Conservation (phyloP, 2,888 invertebrate genomes). For the Latrodectus elegans region DNA sequence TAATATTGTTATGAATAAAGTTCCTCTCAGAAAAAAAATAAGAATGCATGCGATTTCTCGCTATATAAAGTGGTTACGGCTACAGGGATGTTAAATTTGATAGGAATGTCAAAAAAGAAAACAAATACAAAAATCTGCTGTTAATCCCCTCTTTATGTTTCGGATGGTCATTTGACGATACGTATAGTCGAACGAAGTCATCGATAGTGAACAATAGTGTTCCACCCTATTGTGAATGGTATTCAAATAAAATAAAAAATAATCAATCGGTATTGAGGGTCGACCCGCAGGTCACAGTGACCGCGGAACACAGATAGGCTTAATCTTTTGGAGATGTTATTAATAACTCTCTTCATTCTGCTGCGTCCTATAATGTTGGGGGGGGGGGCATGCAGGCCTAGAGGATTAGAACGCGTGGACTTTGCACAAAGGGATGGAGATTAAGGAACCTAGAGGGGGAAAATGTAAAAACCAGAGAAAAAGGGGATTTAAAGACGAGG, state of each 20-base stretch:
- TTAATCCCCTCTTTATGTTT: background rate
- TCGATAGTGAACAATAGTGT: slow-evolving; percentile 46
- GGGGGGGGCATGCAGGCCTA: slow-evolving; percentile 5
- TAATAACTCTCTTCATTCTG: slow-evolving; percentile 66
- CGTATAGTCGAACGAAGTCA: background rate
- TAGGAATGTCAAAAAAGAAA: slow-evolving; percentile 6
- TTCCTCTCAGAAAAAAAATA: too few species aligned
- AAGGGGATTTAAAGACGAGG: slow-evolving; percentile 57
- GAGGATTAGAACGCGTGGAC: slow-evolving; percentile 66
- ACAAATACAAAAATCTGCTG: slow-evolving; percentile 9
- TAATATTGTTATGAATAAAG: too few species aligned
- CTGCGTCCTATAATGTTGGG: slow-evolving; percentile 4
- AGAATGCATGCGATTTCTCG: too few species aligned
- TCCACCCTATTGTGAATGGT: slow-evolving; percentile 38
- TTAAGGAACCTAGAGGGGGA: slow-evolving; percentile 33
- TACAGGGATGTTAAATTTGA: background rate
- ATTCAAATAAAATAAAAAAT: slow-evolving; percentile 18
- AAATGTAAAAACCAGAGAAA: slow-evolving; percentile 60
- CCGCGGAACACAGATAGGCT: slow-evolving; percentile 60
- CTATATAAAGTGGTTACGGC: background rate
- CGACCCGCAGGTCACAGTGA: slow-evolving; percentile 41
- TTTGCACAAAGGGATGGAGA: slow-evolving; percentile 62
- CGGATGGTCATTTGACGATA: slow-evolving; percentile 42
- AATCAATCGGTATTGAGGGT: slow-evolving; percentile 24
- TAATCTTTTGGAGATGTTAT: slow-evolving; percentile 57